Conservation (phyloP, 53 echinoderm and acorn worm genomes). For the Echinometra lucunter region DNA sequence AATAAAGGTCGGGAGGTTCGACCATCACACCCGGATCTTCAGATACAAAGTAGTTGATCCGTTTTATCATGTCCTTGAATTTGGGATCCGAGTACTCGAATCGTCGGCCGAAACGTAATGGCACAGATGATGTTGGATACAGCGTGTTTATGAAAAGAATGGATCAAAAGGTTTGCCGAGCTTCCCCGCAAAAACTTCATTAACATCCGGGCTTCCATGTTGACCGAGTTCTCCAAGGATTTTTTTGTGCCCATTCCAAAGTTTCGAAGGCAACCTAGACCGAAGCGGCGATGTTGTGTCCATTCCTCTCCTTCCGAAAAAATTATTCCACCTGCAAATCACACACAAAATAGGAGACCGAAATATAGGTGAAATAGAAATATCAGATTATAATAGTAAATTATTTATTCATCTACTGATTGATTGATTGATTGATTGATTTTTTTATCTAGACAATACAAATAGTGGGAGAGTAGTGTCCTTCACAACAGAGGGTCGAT, state of each 20-base stretch:
- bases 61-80: slow-evolving; percentile 46
- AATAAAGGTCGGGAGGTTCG: slow-evolving; percentile 45
- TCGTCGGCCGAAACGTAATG: slow-evolving; percentile 79
- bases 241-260: slow-evolving; percentile 94
- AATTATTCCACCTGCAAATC: slow-evolving; percentile 81
- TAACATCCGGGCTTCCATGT: slow-evolving; percentile 78
- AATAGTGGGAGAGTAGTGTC: no score
- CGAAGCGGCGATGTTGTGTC: slow-evolving; percentile 87
- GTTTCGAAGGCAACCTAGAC: slow-evolving; percentile 78
- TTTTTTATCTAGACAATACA: no score
- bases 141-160: slow-evolving; percentile 59
- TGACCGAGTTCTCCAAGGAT: slow-evolving; percentile 80
- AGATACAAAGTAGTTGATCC: slow-evolving; percentile 40
- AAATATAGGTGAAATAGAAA: no score
- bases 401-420: no score
- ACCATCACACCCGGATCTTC: slow-evolving; percentile 48
- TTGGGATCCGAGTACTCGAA: slow-evolving; percentile 72
- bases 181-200: slow-evolving; percentile 21
- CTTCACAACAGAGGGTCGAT: no score
- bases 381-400: no score
- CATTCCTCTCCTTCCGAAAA: slow-evolving; percentile 78
- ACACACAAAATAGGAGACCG: not conserved
- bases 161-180: slow-evolving; percentile 76
- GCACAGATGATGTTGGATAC: slow-evolving; percentile 84
- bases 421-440: no score